Percentiles rank a stretch among this genome's conserved stretches.
These are phyloP conservation scores for Coranthus polyacanthus DNA, from an alignment of 2,797 vertebrate species.

Conservation along the genomic window DNA sequence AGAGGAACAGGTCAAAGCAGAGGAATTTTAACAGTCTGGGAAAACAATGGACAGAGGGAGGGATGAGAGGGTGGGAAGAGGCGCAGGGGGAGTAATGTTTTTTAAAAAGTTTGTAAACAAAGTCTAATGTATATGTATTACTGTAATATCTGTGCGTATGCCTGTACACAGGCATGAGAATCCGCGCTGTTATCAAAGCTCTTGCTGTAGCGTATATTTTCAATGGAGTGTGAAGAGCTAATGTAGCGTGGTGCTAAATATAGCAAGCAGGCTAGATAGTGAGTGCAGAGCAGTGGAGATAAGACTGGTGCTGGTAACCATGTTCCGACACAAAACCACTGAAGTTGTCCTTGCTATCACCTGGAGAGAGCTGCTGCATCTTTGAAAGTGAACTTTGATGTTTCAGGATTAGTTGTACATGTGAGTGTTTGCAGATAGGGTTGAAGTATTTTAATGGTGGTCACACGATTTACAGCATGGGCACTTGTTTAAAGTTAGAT, in stretches of 20 bases:
- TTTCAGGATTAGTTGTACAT: slow-evolving; percentile 17
- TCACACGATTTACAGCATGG: slow-evolving; percentile 2
- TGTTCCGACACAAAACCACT: slow-evolving; percentile 56
- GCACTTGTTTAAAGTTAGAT: slow-evolving; percentile 23
- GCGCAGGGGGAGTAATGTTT: slow-evolving; percentile 34
- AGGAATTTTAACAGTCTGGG: slow-evolving; percentile 83
- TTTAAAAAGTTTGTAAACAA: slow-evolving; percentile 53
- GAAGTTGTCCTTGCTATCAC: slow-evolving; percentile 25
- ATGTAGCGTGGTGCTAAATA: slow-evolving; percentile 82
- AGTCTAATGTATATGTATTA: slow-evolving; percentile 23
- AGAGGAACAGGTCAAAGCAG: slow-evolving; percentile 70
- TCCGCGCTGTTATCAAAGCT: slow-evolving; percentile 54
- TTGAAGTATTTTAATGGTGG: background rate
- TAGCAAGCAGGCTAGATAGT: slow-evolving; percentile 60
- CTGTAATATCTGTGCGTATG: slow-evolving; percentile 11
- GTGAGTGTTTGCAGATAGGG: background rate
- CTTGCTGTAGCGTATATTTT: slow-evolving; percentile 54
- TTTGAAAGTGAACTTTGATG: slow-evolving; percentile 39
- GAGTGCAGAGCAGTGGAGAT: slow-evolving; percentile 55
- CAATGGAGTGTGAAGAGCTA: slow-evolving; percentile 74
- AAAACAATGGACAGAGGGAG: slow-evolving; percentile 80
- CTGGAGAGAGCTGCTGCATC: slow-evolving; percentile 5
- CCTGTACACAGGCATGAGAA: slow-evolving; percentile 16
- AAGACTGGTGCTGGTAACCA: slow-evolving; percentile 62
- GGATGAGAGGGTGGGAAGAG: slow-evolving; percentile 42